Conservation (phyloP, 2,797 vertebrate species). For the Coracias cyanogaster region DNA sequence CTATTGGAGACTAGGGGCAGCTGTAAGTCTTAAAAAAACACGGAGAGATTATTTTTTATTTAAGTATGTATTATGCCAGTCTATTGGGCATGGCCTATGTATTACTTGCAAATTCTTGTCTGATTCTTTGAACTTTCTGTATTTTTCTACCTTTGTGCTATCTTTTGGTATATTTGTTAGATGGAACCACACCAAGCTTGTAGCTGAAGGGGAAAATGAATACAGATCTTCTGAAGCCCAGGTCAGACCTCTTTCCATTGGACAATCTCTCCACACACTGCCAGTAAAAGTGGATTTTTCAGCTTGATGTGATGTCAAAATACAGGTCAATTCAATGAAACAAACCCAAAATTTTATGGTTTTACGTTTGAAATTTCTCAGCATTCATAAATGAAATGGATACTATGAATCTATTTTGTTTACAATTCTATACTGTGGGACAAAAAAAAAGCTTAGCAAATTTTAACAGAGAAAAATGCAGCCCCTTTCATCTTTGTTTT, state of each 20-base stretch:
- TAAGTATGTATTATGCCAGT: neutral
- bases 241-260: conserved; percentile 5
- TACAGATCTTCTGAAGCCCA: neutral
- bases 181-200: neutral
- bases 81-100: neutral
- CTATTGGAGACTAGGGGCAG: neutral
- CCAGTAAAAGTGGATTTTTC: neutral
- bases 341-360: neutral
- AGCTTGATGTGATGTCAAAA: neutral
- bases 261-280: neutral
- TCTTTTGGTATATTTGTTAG: neutral
- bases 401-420: neutral
- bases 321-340: neutral
- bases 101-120: neutral
- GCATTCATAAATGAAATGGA: neutral
- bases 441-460: neutral
- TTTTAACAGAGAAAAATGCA: neutral
- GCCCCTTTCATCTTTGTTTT: neutral
- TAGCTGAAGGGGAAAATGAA: neutral
- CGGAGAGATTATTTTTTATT: neutral
- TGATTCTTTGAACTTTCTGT: neutral
- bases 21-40: neutral
- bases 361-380: conserved; percentile 17
- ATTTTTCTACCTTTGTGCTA: neutral
- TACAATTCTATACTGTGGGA: neutral